Percentiles rank a stretch among this genome's conserved stretches.
Conservation (phyloP, 2,113 vertebrate species). For the Sphaerodactylus townsendi region DNA sequence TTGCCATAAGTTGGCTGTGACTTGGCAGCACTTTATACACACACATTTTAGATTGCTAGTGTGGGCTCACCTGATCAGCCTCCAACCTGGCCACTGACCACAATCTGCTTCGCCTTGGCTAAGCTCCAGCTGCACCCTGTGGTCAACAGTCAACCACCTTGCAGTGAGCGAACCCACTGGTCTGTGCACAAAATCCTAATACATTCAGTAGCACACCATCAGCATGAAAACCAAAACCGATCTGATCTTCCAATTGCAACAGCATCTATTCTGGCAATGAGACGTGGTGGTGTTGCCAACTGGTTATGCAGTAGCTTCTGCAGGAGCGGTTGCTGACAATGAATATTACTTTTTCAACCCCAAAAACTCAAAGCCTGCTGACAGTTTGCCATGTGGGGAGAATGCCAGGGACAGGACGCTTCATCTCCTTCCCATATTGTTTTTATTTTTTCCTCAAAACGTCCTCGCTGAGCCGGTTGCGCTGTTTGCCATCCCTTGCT, state of each 20-base stretch:
- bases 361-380: neutral
- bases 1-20: too few relatives aligned
- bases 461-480: rapidly evolving
- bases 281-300: neutral
- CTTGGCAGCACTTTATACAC: too few relatives aligned
- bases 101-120: too few relatives aligned
- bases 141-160: too few relatives aligned
- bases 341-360: neutral
- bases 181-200: too few relatives aligned
- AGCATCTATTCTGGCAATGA: neutral
- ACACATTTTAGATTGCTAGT: too few relatives aligned
- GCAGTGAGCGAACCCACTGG: neutral
- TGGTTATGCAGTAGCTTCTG: too few relatives aligned
- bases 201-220: neutral
- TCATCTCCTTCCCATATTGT: rapidly evolving
- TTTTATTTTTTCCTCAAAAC: rapidly evolving
- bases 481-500: neutral
- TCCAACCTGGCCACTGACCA: too few relatives aligned
- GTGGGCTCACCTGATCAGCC: too few relatives aligned
- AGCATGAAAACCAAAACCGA: neutral
- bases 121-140: too few relatives aligned
- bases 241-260: neutral
- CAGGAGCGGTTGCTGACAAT: neutral
- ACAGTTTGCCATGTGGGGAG: neutral
- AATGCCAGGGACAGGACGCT: neutral